Evolutionary conservation across 2,797 vertebrate genomes (phyloP).

Genomic region (Anableps anableps): DNA sequence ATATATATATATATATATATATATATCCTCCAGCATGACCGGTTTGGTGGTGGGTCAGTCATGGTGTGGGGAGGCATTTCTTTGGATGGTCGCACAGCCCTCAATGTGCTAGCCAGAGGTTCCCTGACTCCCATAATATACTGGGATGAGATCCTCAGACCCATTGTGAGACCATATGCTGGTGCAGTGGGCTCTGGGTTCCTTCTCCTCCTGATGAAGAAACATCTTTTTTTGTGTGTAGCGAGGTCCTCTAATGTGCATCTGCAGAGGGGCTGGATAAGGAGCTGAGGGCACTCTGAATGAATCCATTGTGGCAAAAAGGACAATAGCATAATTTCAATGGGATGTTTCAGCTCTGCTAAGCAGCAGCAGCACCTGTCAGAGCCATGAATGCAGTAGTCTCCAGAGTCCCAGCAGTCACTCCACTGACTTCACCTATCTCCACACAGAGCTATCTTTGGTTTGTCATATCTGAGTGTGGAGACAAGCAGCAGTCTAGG

Average conservation of each 20-base stretch:
- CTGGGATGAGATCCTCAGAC: no score
- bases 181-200: no score
- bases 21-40: no score
- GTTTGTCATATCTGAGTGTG: not conserved
- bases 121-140: no score
- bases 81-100: no score
- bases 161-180: no score
- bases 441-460: not conserved
- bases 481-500: not conserved
- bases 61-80: no score
- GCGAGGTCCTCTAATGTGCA: constrained; percentile 67
- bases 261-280: constrained; percentile 76
- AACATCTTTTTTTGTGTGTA: constrained; percentile 5
- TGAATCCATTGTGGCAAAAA: constrained; percentile 75
- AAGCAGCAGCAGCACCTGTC: constrained; percentile 45
- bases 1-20: no score
- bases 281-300: constrained; percentile 63
- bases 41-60: no score
- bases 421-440: constrained; percentile 5
- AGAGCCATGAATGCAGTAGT: constrained; percentile 20
- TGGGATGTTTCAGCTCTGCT: constrained; percentile 56
- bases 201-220: not conserved
- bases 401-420: constrained; percentile 12
- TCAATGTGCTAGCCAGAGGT: no score
- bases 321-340: constrained; percentile 78